These are phyloP conservation scores for Oryzias melastigma DNA, from an alignment of 2,113 vertebrate genomes.

Conservation along the genomic window DNA sequence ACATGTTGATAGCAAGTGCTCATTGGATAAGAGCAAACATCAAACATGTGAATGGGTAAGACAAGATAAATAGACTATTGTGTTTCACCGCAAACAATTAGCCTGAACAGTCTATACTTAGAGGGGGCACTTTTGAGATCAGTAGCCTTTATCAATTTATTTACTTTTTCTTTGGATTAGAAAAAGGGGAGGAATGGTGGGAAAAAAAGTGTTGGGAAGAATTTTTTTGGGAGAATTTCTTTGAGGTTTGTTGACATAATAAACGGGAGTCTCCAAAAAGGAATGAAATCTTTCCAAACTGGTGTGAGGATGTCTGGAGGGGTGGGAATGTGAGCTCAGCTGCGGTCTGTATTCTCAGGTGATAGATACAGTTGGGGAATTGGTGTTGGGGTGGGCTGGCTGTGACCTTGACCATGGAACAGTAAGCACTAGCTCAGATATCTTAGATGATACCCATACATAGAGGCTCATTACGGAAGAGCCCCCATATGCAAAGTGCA, in stretches of 20 bases:
- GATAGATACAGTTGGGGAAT: slow-evolving; percentile 67
- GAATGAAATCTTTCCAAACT: slow-evolving; percentile 50
- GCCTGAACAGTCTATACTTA: slow-evolving; percentile 26
- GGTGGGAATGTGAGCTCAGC: slow-evolving; percentile 64
- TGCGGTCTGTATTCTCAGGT: slow-evolving; percentile 71
- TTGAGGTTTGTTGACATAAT: slow-evolving; percentile 37
- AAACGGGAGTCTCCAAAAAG: slow-evolving; percentile 37
- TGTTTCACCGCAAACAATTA: slow-evolving; percentile 46
- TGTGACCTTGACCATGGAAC: slow-evolving; percentile 78
- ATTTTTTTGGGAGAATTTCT: slow-evolving; percentile 2
- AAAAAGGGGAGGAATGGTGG: too few relatives aligned
- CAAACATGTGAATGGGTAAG: slow-evolving; percentile 13
- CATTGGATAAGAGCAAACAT: slow-evolving; percentile 44
- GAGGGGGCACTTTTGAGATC: slow-evolving; percentile 2
- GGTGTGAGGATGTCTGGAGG: slow-evolving; percentile 61
- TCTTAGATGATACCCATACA: slow-evolving; percentile 80
- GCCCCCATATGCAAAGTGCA: slow-evolving; percentile 75
- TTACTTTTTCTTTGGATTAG: too few relatives aligned
- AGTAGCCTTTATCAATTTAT: neutral
- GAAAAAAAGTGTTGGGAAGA: neutral
- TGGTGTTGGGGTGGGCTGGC: slow-evolving; percentile 59
- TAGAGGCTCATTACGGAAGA: slow-evolving; percentile 80
- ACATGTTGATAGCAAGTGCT: slow-evolving; percentile 48
- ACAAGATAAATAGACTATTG: slow-evolving; percentile 20
- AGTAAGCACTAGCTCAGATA: slow-evolving; percentile 79